Evolutionary conservation across 2,113 vertebrate genomes (phyloP).

Genomic region (Melanocharis versteri): DNA sequence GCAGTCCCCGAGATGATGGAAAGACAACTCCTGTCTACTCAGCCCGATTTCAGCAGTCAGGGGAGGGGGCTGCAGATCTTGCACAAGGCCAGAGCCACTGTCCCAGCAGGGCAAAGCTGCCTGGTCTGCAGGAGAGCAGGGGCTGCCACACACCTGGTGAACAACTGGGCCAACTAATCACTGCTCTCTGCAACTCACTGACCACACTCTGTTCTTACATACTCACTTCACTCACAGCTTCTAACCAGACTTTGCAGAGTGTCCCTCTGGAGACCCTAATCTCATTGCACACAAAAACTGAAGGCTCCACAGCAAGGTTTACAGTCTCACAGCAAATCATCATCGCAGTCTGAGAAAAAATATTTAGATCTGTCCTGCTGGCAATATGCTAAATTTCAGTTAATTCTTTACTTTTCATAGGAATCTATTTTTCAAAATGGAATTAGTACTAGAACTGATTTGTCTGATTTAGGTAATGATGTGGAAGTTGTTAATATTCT

Average conservation of each 20-base stretch:
- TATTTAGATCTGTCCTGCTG: neutral
- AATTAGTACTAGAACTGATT: neutral
- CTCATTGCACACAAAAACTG: neutral
- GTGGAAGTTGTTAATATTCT: neutral
- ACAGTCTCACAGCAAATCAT: neutral
- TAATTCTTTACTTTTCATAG: neutral
- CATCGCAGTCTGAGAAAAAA: neutral
- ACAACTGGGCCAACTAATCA: neutral
- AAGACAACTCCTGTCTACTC: neutral
- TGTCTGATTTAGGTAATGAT: neutral
- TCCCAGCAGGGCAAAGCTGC: neutral
- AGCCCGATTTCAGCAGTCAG: rapidly evolving
- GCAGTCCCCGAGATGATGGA: neutral
- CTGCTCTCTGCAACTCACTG: neutral
- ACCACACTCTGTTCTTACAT: neutral
- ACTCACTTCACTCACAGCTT: neutral
- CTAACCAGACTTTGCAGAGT: neutral
- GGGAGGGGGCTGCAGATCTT: neutral
- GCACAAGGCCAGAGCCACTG: neutral
- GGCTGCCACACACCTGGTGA: neutral
- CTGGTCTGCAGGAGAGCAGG: neutral
- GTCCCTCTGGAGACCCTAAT: neutral
- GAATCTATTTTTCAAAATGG: neutral
- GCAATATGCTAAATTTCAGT: neutral
- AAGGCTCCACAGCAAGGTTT: neutral